Evolutionary conservation across 2,888 invertebrate genomes (phyloP).

Genomic region (Acanthosepion esculentum): DNA sequence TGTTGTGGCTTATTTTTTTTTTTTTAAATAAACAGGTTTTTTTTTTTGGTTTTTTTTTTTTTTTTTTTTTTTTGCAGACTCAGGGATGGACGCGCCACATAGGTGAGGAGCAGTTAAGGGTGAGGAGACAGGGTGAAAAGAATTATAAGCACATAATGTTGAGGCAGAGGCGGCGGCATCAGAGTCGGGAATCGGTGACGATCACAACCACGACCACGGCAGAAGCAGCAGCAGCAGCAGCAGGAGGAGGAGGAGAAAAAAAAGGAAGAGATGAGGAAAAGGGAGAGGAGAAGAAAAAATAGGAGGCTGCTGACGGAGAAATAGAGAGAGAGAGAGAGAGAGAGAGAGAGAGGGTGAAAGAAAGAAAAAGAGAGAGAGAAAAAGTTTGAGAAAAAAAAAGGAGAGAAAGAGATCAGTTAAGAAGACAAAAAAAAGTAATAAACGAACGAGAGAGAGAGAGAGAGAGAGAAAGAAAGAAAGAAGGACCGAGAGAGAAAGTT

Average conservation of each 20-base stretch:
- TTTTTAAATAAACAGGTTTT: neutral
- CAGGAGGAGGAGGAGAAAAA: neutral
- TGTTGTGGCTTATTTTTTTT: neutral
- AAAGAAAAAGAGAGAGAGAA: neutral
- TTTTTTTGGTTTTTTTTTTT: neutral
- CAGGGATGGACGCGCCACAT: neutral
- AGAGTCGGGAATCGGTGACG: neutral
- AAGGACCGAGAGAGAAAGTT: neutral
- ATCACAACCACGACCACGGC: neutral
- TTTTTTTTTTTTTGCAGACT: neutral
- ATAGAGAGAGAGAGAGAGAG: neutral
- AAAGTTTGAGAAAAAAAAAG: neutral
- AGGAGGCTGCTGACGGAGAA: neutral
- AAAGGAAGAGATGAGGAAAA: neutral
- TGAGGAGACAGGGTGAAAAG: constrained; percentile 17
- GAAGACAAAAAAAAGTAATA: neutral
- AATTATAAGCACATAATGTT: neutral
- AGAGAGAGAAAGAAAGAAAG: neutral
- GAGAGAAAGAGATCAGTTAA: neutral
- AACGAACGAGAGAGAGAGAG: neutral
- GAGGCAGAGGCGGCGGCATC: neutral
- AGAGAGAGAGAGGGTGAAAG: neutral
- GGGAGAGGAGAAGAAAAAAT: neutral
- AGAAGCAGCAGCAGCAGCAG: neutral
- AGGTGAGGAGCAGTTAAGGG: neutral